Base-by-base conservation (phyloP, 1,140 invertebrate species). In the Melanaphis sacchari region DNA sequence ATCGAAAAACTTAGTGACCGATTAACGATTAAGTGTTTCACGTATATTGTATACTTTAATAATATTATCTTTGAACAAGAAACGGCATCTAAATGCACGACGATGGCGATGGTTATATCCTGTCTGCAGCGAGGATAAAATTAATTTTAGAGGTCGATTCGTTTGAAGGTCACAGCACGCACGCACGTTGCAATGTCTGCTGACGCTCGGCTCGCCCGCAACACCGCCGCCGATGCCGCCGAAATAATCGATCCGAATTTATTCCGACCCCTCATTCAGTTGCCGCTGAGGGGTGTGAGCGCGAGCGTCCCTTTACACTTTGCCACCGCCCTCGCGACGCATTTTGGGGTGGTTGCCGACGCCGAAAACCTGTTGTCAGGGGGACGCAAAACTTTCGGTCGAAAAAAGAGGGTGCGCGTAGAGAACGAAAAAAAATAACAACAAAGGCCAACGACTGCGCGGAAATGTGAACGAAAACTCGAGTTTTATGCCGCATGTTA, bases 361-460 rank as follows among this genome's bases (percentile, higher is more conserved):
- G 87, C 31, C 90, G 91, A 82, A 82, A 93, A 93, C 91, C 91
- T 93, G 91, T 93, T 93, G 91, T 93, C 91, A 93, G 91, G 91
- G 91, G 81, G 76, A 84, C 46, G 81, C 46, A 38, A 93, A 85
- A 93, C 43, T 85, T 93, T 85, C 66, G 4, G 89, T 41, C 18
- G 76, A 46, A 93, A 84, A 93, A 93, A 85, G 91, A 85, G 91
- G 81, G 91, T 85, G 89, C 76, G 49, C 5, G 36, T 2, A 52
- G n/a, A n/a, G 87, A 24, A 21, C 26, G n/a, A 54, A 89, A 85
- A 85, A 89, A 43, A 46, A 88, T 36, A 46, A 88, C 85, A 88
- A 66, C 36, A 46, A 81, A 36, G 76, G 76, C 52, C 52, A 41
- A 41, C 41, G 66, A 92, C 90, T 66, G 46, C 91, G 41, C 91